Evolutionary conservation across 1,140 invertebrate genomes (phyloP).

Genomic region (Chrysomallon squamiferum): DNA sequence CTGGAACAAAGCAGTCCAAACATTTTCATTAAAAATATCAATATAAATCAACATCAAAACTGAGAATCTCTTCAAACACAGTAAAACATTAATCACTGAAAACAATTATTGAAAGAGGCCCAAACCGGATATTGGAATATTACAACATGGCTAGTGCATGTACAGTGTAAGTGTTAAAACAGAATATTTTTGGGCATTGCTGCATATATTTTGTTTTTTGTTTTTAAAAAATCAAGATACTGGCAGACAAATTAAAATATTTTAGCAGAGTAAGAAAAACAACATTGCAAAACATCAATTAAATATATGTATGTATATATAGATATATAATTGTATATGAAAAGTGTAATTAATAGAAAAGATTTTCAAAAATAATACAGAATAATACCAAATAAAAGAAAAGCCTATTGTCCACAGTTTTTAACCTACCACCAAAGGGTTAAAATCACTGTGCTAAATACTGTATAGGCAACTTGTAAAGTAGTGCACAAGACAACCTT

Average conservation of each 20-base stretch:
- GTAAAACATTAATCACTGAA: slow-evolving; percentile 16
- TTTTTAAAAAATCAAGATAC: slow-evolving; percentile 7
- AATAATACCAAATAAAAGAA: slow-evolving; percentile 42
- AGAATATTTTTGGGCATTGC: slow-evolving; percentile 1
- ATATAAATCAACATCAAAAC: slow-evolving; percentile 18
- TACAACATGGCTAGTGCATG: slow-evolving; percentile 6
- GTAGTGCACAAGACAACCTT: slow-evolving; percentile 4
- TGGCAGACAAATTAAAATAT: slow-evolving; percentile 13
- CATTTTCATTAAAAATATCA: slow-evolving; percentile 14
- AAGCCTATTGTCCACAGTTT: slow-evolving; percentile 6
- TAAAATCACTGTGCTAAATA: slow-evolving; percentile 1
- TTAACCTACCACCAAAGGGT: too few relatives aligned
- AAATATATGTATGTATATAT: slow-evolving; percentile 14
- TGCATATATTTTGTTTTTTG: slow-evolving; percentile 4
- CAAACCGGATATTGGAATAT: slow-evolving; percentile 19
- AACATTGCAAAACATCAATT: slow-evolving; percentile 49
- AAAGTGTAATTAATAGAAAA: slow-evolving; percentile 50
- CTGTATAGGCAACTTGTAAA: slow-evolving; percentile 4
- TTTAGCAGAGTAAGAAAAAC: slow-evolving; percentile 36
- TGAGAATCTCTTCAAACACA: slow-evolving; percentile 19
- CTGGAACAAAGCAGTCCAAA: slow-evolving; percentile 12
- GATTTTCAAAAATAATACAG: slow-evolving; percentile 57
- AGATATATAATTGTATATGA: slow-evolving; percentile 57
- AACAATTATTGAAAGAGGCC: not conserved
- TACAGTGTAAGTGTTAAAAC: slow-evolving; percentile 8